Evolutionary conservation across 1,140 invertebrate genomes (phyloP).

Genomic region (Pogonognathellus flavescens): DNA sequence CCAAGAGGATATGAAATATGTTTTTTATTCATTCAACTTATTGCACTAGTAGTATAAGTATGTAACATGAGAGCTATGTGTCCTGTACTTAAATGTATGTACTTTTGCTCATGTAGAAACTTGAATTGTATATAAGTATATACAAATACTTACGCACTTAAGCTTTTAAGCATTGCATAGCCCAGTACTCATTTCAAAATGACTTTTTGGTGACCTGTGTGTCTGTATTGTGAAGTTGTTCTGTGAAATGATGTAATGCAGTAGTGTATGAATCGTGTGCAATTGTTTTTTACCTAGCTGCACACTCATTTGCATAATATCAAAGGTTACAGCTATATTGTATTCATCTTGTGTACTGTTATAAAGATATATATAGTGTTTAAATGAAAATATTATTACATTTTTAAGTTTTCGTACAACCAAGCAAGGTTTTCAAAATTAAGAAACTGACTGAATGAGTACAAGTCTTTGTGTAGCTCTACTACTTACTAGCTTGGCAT

Average conservation of each 20-base stretch:
- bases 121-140: neutral
- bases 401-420: no score
- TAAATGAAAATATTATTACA: no score
- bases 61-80: no score
- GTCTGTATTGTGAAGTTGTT: neutral
- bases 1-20: slow-evolving; percentile 50
- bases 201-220: neutral
- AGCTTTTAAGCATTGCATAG: neutral
- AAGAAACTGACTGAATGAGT: no score
- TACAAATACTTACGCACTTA: neutral
- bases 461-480: neutral
- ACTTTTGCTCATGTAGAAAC: neutral
- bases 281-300: neutral
- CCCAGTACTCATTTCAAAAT: neutral
- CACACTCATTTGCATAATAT: slow-evolving; percentile 15
- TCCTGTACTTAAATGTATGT: neutral
- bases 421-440: no score
- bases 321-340: no score
- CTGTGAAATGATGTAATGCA: slow-evolving; percentile 8
- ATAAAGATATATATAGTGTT: no score
- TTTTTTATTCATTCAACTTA: slow-evolving; percentile 48
- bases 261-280: slow-evolving; percentile 11
- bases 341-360: no score
- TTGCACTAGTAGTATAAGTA: slow-evolving; percentile 2
- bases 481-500: neutral